Conservation (phyloP, 92 coral and sea anemone species). For the Phymanthus crucifer region DNA sequence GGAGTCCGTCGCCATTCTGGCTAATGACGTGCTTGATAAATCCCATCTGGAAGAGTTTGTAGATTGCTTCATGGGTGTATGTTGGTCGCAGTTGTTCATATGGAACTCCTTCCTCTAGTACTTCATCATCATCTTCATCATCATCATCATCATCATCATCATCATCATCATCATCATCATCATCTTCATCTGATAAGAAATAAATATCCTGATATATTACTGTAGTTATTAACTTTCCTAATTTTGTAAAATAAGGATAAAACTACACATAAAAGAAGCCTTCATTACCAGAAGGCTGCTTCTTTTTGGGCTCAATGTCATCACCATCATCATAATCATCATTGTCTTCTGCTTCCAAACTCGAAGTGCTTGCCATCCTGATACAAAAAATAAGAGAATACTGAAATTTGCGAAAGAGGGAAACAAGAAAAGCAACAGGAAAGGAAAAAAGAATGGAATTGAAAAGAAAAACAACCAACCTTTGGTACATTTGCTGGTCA, state of each 20-base stretch:
- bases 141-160: neutral
- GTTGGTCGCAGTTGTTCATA: slow-evolving; percentile 48
- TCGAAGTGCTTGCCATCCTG: slow-evolving; percentile 3
- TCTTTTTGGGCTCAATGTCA: neutral
- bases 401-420: no score
- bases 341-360: neutral
- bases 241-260: no score
- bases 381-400: neutral
- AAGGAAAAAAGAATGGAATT: no score
- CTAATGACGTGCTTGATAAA: slow-evolving; percentile 31
- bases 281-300: neutral
- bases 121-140: neutral
- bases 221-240: no score
- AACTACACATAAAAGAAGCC: neutral
- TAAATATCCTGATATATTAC: no score
- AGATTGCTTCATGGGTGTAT: slow-evolving; percentile 42
- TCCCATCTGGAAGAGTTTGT: slow-evolving; percentile 32
- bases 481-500: no score
- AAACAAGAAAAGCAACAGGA: no score
- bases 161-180: neutral
- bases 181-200: neutral
- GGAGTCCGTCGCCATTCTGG: slow-evolving; percentile 55
- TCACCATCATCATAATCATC: neutral
- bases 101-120: slow-evolving; percentile 33
- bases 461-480: no score